Evolutionary conservation across 2,888 invertebrate species (phyloP).

Genomic region (Cyaniris semiargus): DNA sequence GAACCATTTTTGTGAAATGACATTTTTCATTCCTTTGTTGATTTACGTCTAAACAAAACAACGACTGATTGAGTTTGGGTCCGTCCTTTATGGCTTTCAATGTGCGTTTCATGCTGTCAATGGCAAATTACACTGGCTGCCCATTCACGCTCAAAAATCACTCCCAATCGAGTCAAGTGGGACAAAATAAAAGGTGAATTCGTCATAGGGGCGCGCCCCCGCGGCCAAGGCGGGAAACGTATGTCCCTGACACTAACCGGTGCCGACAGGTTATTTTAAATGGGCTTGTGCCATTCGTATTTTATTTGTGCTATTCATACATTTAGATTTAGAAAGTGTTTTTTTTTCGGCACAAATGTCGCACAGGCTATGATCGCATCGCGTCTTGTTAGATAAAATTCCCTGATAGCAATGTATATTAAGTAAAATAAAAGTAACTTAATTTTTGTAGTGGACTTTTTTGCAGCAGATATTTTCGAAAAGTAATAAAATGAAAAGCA

Average conservation of each 20-base stretch:
- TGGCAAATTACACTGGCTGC: slow-evolving; percentile 74
- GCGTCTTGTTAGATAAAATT: not conserved
- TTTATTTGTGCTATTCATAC: not conserved
- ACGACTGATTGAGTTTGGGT: slow-evolving; percentile 69
- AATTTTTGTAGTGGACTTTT: not conserved
- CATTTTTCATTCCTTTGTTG: slow-evolving; percentile 41
- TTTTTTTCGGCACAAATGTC: not conserved
- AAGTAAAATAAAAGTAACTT: not conserved
- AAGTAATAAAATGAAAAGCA: slow-evolving; percentile 60
- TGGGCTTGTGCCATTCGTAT: slow-evolving; percentile 48
- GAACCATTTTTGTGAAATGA: slow-evolving; percentile 8
- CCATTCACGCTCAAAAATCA: slow-evolving; percentile 79
- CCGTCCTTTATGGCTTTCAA: slow-evolving; percentile 75
- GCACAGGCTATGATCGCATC: not conserved
- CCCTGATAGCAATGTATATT: not conserved
- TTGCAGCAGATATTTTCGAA: not conserved
- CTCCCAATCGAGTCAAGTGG: slow-evolving; percentile 77
- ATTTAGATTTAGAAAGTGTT: slow-evolving; percentile 26
- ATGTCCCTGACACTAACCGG: slow-evolving; percentile 76
- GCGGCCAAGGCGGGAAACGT: slow-evolving; percentile 72
- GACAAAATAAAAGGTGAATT: slow-evolving; percentile 78
- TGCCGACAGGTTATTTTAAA: slow-evolving; percentile 75
- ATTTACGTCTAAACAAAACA: slow-evolving; percentile 47
- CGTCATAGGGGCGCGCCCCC: slow-evolving; percentile 69
- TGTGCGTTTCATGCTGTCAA: slow-evolving; percentile 74